Evolutionary conservation across 1,140 invertebrate genomes (phyloP).

Genomic region (Steinernema feltiae): DNA sequence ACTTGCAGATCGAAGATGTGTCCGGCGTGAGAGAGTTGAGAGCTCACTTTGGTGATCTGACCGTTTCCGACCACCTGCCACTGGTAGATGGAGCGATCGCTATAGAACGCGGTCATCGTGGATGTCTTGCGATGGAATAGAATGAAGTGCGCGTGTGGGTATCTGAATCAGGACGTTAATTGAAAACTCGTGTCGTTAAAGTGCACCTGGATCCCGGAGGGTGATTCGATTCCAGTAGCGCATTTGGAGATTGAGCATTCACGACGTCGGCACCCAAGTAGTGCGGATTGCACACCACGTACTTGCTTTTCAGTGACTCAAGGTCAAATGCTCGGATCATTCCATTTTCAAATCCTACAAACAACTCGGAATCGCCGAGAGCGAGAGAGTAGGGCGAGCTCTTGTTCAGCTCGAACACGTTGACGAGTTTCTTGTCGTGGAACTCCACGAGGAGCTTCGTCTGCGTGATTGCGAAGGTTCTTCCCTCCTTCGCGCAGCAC

Average conservation of each 20-base stretch:
- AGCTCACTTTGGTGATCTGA: slow-evolving; percentile 29
- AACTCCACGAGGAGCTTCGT: slow-evolving; percentile 47
- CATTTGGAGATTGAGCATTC: slow-evolving; percentile 19
- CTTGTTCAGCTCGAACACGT: slow-evolving; percentile 42
- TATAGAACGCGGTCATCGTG: slow-evolving; percentile 44
- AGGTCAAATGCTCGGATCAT: slow-evolving; percentile 37
- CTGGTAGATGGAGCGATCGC: slow-evolving; percentile 48
- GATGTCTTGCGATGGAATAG: slow-evolving; percentile 32
- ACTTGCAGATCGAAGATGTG: slow-evolving; percentile 45
- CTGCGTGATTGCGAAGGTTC: slow-evolving; percentile 46
- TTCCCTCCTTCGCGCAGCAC: slow-evolving; percentile 42
- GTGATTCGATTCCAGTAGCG: slow-evolving; percentile 10
- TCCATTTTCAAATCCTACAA: slow-evolving; percentile 48
- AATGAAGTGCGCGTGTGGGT: slow-evolving; percentile 44
- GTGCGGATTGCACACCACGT: slow-evolving; percentile 35
- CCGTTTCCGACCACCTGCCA: slow-evolving; percentile 35
- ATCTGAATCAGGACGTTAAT: slow-evolving; percentile 32
- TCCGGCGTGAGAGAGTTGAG: slow-evolving; percentile 49
- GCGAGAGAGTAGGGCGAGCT: slow-evolving; percentile 34
- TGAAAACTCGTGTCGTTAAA: background rate
- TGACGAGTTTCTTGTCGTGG: slow-evolving; percentile 46
- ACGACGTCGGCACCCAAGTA: slow-evolving; percentile 32
- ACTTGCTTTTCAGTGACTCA: slow-evolving; percentile 23
- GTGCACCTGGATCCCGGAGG: slow-evolving; percentile 11
- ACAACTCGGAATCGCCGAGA: slow-evolving; percentile 33